Percentiles rank a stretch among this genome's conserved stretches.
Conservation (phyloP, 2,888 invertebrate genomes). For the Sabellastarte sp. region DNA sequence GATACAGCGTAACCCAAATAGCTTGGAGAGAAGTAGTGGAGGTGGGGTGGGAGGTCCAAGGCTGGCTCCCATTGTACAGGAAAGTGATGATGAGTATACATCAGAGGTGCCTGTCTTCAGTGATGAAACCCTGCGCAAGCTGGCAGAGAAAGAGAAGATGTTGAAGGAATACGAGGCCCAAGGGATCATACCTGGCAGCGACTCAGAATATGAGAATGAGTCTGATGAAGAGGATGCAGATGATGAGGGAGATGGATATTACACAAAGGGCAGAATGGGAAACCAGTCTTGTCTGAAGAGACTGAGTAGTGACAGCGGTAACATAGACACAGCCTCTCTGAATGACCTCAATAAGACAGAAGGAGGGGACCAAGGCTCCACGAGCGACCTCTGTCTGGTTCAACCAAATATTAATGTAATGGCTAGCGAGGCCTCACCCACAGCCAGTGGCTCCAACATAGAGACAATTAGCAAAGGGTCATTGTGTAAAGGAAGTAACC, state of each 20-base stretch:
- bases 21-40: neutral
- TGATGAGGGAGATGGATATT: neutral
- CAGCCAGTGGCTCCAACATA: neutral
- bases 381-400: neutral
- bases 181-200: neutral
- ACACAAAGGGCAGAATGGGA: neutral
- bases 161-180: neutral
- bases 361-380: neutral
- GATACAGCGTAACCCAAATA: slow-evolving; percentile 7
- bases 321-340: neutral
- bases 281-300: neutral
- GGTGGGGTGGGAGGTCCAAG: neutral
- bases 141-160: neutral
- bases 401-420: neutral
- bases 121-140: neutral
- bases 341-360: slow-evolving; percentile 2
- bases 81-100: neutral
- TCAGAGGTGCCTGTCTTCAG: neutral
- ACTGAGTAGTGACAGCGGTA: slow-evolving; percentile 1
- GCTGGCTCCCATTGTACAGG: neutral
- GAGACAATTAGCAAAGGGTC: neutral
- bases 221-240: neutral
- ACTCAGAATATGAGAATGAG: neutral
- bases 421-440: neutral
- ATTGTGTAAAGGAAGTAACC: neutral